phyloP scores from a whole-genome alignment of 2,113 vertebrate genomes.

The Pycnonotus jocosus region DNA sequence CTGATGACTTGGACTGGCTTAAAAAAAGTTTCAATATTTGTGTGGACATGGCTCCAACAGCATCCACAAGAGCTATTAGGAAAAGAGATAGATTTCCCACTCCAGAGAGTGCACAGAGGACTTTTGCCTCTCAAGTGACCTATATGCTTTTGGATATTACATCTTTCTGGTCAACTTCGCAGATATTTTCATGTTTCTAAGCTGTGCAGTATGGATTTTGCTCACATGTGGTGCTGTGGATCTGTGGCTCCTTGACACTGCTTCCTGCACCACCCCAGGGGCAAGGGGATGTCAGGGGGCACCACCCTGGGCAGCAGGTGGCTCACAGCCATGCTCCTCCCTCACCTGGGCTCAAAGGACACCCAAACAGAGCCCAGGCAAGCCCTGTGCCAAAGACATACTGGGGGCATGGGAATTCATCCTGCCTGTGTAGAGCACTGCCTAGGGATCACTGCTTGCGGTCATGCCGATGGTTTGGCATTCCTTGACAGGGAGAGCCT shows the following conservation, averaged over 20 bases:
- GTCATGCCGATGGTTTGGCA: neutral
- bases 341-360: neutral
- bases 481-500: neutral
- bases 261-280: neutral
- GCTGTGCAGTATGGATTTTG: neutral
- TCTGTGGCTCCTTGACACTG: rapidly evolving
- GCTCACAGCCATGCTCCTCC: rapidly evolving
- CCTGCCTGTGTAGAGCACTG: neutral
- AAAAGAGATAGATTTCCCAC: neutral
- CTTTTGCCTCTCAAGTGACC: neutral
- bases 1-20: neutral
- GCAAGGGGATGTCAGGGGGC: neutral
- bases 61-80: neutral
- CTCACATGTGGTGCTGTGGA: neutral
- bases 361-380: neutral
- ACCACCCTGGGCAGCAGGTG: rapidly evolving
- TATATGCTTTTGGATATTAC: neutral
- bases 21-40: neutral
- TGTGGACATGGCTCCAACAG: neutral
- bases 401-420: neutral
- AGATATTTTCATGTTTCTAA: neutral
- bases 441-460: neutral
- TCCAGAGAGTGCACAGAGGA: neutral
- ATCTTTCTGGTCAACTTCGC: neutral
- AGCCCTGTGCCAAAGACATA: neutral